Conservation (phyloP, 30 jellyfish, hydroid and myxozoan species). For the Aurelia sp. region DNA sequence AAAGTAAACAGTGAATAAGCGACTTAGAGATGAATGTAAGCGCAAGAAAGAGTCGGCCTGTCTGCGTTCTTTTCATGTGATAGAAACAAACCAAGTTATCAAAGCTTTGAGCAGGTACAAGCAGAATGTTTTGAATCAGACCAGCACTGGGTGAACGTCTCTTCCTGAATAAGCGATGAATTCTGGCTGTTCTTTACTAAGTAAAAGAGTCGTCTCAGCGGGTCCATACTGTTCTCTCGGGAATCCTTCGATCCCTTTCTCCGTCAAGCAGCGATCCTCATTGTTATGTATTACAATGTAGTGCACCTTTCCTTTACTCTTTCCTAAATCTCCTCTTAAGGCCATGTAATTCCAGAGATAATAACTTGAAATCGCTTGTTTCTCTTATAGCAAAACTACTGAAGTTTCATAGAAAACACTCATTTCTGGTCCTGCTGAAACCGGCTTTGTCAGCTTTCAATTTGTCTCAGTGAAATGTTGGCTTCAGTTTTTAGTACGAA, state of each 20-base stretch:
- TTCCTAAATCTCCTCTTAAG: constrained; percentile 11
- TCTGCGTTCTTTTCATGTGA: constrained; percentile 22
- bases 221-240: constrained; percentile 51
- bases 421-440: too few relatives aligned
- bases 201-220: constrained; percentile 51
- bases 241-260: constrained; percentile 37
- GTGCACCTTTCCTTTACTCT: constrained; percentile 22
- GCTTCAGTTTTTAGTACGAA: neutral
- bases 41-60: constrained; percentile 30
- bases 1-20: constrained; percentile 54
- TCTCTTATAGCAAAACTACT: neutral
- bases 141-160: constrained; percentile 30
- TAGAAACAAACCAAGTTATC: constrained; percentile 16
- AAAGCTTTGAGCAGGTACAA: constrained; percentile 35
- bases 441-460: too few relatives aligned
- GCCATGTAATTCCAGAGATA: constrained; percentile 43
- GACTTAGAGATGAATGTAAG: constrained; percentile 28
- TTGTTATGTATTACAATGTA: constrained; percentile 44
- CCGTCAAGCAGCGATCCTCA: constrained; percentile 61
- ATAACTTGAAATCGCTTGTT: neutral
- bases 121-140: constrained; percentile 23
- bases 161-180: constrained; percentile 35
- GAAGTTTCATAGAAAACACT: neutral
- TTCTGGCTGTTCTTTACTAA: constrained; percentile 9
- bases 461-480: too few relatives aligned